phyloP scores from a whole-genome alignment of 2,888 invertebrate species.

The Podabrus alpinus region DNA sequence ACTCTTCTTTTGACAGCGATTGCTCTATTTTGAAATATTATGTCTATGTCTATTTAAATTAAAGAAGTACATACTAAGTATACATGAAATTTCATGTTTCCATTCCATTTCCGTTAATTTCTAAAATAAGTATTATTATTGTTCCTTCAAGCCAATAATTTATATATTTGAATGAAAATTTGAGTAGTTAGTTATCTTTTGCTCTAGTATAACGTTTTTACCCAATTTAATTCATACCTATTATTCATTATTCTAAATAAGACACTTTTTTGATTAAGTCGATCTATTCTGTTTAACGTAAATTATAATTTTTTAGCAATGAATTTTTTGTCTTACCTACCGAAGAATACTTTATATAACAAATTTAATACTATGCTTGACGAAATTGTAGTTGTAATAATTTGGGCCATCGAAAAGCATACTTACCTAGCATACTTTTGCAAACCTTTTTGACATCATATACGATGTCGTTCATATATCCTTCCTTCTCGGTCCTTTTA shows the following conservation, averaged over 20 bases:
- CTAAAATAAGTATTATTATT: not conserved
- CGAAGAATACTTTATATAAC: not conserved
- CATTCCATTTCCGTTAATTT: not conserved
- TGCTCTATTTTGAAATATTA: not conserved
- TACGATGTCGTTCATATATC: not conserved
- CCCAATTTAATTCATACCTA: not conserved
- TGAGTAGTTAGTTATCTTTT: not conserved
- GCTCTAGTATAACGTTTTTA: not conserved
- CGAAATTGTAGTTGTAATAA: not conserved
- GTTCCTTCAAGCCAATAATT: not conserved
- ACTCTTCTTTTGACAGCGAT: not conserved
- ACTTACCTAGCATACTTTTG: not conserved
- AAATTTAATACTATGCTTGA: not conserved
- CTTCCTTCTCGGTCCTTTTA: too few species aligned
- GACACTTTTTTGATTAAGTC: not conserved
- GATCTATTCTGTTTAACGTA: not conserved
- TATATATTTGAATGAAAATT: not conserved
- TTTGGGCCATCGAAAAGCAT: not conserved
- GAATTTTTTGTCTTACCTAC: too few species aligned
- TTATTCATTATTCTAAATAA: not conserved
- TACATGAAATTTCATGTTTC: not conserved
- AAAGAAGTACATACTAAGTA: not conserved
- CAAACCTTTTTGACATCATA: not conserved
- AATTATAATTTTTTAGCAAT: not conserved
- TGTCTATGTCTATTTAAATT: not conserved